Percentiles rank a stretch among this genome's conserved stretches.
phyloP scores from a whole-genome alignment of 2,888 invertebrate genomes.

The Nephrotoma flavescens region DNA sequence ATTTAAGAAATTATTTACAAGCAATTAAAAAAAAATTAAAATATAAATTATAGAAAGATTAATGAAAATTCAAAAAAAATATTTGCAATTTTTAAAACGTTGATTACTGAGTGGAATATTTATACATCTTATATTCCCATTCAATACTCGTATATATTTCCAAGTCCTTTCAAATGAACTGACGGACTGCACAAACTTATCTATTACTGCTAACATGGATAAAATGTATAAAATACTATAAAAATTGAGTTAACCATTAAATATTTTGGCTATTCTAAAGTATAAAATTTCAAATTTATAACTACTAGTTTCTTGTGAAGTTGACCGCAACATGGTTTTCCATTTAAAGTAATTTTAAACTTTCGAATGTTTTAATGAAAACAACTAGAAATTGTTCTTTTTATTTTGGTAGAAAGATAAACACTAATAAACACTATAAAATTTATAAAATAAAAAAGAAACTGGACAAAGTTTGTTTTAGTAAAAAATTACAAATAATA shows the following conservation, averaged over 20 bases:
- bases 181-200: too few species aligned
- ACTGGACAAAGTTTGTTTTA: not conserved
- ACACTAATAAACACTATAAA: not conserved
- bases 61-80: too few species aligned
- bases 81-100: too few species aligned
- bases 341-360: not conserved
- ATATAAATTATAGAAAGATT: too few species aligned
- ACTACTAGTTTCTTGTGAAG: not conserved
- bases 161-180: too few species aligned
- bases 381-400: not conserved
- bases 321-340: not conserved
- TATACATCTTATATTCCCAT: too few species aligned
- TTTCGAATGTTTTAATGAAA: not conserved
- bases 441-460: not conserved
- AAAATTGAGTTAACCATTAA: not conserved
- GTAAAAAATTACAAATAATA: not conserved
- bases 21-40: too few species aligned
- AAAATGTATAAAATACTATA: too few species aligned
- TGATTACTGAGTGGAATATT: too few species aligned
- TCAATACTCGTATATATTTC: too few species aligned
- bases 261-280: not conserved
- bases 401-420: not conserved
- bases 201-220: too few species aligned
- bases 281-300: not conserved
- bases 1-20: too few species aligned